Conservation (phyloP, 2,888 invertebrate species). For the Noctua janthe region DNA sequence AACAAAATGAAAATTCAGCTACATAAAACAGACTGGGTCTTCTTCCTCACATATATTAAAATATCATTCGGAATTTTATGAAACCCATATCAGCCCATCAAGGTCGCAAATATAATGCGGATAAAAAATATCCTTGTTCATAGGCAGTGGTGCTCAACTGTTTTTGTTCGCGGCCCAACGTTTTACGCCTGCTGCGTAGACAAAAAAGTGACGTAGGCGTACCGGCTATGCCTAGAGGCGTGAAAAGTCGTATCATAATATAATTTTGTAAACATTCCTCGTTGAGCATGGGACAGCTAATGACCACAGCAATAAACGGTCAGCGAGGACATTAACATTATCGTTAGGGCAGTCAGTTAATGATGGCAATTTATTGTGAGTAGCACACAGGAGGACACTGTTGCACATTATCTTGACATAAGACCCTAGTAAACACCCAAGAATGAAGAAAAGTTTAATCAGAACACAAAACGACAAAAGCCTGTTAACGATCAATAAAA, state of each 20-base stretch:
- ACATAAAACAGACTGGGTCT: constrained; percentile 28
- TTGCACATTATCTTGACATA: neutral
- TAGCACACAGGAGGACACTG: neutral
- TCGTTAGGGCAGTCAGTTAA: constrained; percentile 8
- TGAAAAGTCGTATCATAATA: neutral
- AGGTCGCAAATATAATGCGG: constrained; percentile 39
- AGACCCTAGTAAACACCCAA: neutral
- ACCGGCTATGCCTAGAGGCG: neutral
- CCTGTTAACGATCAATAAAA: neutral
- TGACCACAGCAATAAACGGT: constrained; percentile 3
- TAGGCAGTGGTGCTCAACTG: constrained; percentile 35
- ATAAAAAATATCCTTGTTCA: constrained; percentile 34
- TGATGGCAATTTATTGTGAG: neutral
- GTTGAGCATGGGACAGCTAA: neutral
- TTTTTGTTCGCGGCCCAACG: constrained; percentile 12
- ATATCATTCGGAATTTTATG: constrained; percentile 57
- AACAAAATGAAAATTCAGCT: constrained; percentile 38
- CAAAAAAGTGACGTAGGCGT: neutral
- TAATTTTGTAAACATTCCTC: constrained; percentile 2
- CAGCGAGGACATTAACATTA: neutral
- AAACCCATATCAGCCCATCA: constrained; percentile 63
- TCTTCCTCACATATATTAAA: constrained; percentile 57
- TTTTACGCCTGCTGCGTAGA: neutral
- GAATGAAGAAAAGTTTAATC: neutral
- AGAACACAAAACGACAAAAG: neutral